Evolutionary conservation across 64 coral and sea anemone genomes (phyloP).

Genomic region (Porites australiensis): DNA sequence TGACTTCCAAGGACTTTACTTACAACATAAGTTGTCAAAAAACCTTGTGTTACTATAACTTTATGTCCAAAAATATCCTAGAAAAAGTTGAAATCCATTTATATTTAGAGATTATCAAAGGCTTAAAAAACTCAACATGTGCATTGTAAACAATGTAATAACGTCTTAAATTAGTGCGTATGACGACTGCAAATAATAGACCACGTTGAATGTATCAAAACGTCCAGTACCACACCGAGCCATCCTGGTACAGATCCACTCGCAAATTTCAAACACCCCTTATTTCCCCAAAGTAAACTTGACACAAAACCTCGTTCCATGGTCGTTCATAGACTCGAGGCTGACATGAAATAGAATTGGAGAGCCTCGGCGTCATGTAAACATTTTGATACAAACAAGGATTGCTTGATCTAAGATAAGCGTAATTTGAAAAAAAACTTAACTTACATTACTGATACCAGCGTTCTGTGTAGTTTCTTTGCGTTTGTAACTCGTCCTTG

Average conservation of each 20-base stretch:
- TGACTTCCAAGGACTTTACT: background rate
- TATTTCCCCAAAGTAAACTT: no score
- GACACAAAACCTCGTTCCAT: no score
- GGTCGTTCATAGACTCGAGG: no score
- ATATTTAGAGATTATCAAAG: background rate
- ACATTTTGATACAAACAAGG: background rate
- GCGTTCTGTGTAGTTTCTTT: background rate
- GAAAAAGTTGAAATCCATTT: conserved; percentile 15
- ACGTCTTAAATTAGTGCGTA: conserved; percentile 15
- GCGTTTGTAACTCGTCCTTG: background rate
- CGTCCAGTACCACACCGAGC: no score
- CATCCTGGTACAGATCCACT: no score
- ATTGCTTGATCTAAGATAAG: background rate
- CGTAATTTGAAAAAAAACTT: background rate
- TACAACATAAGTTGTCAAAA: background rate
- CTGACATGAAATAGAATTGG: no score
- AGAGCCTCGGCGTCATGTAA: no score
- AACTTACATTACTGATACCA: background rate
- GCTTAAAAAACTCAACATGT: conserved; percentile 6
- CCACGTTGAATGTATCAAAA: no score
- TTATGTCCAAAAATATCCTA: background rate
- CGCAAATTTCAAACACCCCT: no score
- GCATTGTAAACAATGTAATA: conserved; percentile 5
- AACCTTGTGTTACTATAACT: background rate
- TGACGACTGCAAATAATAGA: background rate